Base-by-base conservation (phyloP, 2,888 invertebrate species). In the Perizoma affinitatum region DNA sequence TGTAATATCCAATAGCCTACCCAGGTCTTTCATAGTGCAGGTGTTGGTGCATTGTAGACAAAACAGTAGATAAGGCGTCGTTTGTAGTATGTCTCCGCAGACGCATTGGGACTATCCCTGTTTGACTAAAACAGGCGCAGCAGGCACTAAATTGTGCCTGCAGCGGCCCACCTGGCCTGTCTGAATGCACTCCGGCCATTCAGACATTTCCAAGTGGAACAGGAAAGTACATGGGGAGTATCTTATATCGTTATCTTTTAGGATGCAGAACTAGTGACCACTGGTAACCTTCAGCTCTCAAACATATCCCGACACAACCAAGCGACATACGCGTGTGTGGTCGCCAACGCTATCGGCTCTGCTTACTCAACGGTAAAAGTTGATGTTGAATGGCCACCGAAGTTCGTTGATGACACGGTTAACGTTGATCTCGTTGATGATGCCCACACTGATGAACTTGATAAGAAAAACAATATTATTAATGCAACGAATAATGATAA, bases 291-390 rank as follows among this genome's bases (percentile, higher is more conserved):
- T 1, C 51, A 54, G 4, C 61, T 92, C 0, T 2, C 51, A 0
- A 90, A 89, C 54, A 76, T 89, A 5, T 78, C 86, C 1, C 85
- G 92, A 0, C 38, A 71, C 0, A 90, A 94, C 66, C 84, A 90
- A 4, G 92, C 94, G 0, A 83, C 85, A 0, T 95, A 94, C 76
- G 90, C 93, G 0, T 96, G 95, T 71, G 85, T 93, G 1, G 94
- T 93, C 0, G 82, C 87, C 33, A 95, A 95, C 80, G 84, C 87
- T 0, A 94, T 94, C 0, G 95, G 95, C 0, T 88, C 91, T 0
- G 88, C 88, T 1, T 85, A 90, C 48, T 88, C 93, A 0, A 83
- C 84, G 0, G 92, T 94, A 51, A 72, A 80, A n/a, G 75, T 96
- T 0, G 79, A 80, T 9, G 94, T 96, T 0, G 88, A 94, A 61